Evolutionary conservation across 1,140 invertebrate species (phyloP), one percentile per base, ranked within the genome.

Genomic region (Mactra quadrangularis): DNA sequence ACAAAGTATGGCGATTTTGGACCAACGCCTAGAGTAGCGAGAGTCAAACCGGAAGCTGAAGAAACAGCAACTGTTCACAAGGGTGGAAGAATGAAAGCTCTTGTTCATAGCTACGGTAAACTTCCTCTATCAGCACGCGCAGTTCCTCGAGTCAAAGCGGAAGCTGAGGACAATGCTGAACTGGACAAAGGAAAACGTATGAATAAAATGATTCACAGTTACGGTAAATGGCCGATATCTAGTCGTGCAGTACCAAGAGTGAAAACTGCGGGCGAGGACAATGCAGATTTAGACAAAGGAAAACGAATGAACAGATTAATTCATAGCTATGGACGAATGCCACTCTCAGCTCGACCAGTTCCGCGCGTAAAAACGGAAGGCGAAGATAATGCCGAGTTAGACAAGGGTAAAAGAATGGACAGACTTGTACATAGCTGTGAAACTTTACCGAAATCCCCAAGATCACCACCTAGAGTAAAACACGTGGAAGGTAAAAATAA

Each of bases 351-450:
- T 13, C 68, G 90, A 53, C 72, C 70, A 17, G 87, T 86, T 19
- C 91, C 91, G 0, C 79, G 90, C n/a, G 91, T 92, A 3, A 92
- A 91, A 78, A 75, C 82, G 29, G 91, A 92, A 74, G 91, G 87
- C 13, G 84, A 86, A 79, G 83, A 87, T 3, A 90, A 86, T 72
- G 89, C 89, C 9, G 57, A 71, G 11, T 82, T 91, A 52, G 89
- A 90, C 68, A 75, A 82, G 53, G 91, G 91, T 47, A 70, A 78
- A 17, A 84, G 90, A 50, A 90, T 91, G 88, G 59, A 86, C 33
- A 85, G 76, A 70, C 53, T 91, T 45, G 64, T 92, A 52, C 81
- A 86, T 59, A 85, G 64, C 60, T 72, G 68, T 38, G 78, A 82
- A 53, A 72, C 68, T 35, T 53, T 82, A 6, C 68, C 78, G 27